A percentile compares a stretch with the other conserved stretches of the same genome.
Evolutionary conservation across 2,888 invertebrate genomes (phyloP).

Genomic region (Pachymerium ferrugineum): DNA sequence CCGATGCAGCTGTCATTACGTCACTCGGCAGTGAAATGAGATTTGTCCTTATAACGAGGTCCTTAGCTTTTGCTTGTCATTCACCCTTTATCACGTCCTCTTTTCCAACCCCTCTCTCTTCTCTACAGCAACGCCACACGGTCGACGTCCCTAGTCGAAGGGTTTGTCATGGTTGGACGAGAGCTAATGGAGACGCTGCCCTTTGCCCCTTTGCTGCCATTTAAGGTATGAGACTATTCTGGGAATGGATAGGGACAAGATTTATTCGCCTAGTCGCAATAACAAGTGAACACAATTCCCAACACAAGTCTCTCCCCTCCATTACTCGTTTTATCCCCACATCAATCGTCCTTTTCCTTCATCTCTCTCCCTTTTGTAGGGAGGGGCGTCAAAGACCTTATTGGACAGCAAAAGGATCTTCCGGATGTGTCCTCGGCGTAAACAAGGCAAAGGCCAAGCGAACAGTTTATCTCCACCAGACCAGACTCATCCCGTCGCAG

Average conservation of each 20-base stretch:
- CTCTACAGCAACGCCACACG: neutral
- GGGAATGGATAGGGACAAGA: constrained; percentile 25
- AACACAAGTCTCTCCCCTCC: constrained; percentile 25
- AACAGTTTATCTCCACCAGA: neutral
- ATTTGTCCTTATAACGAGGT: neutral
- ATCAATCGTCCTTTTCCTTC: constrained; percentile 8
- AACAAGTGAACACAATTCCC: constrained; percentile 27
- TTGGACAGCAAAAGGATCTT: constrained; percentile 22
- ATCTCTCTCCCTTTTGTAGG: neutral
- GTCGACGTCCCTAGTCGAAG: constrained; percentile 1
- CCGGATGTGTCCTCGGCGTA: constrained; percentile 12
- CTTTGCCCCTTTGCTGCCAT: constrained; percentile 18
- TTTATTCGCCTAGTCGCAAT: constrained; percentile 12
- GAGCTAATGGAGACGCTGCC: constrained; percentile 27
- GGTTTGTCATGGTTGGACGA: constrained; percentile 23
- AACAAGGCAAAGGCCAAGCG: constrained; percentile 25
- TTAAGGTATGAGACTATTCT: constrained; percentile 20
- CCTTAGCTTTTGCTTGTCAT: constrained; percentile 10
- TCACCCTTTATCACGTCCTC: constrained; percentile 21
- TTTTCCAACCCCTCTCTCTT: neutral
- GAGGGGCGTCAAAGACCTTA: constrained; percentile 16
- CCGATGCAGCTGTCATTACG: constrained; percentile 27
- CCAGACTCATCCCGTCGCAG: constrained; percentile 17
- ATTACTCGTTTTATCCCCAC: constrained; percentile 19
- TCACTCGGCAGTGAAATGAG: constrained; percentile 7